Evolutionary conservation across 2,113 vertebrate genomes (phyloP), one percentile per base, ranked within the genome.

Genomic region (Glareola pratincola): DNA sequence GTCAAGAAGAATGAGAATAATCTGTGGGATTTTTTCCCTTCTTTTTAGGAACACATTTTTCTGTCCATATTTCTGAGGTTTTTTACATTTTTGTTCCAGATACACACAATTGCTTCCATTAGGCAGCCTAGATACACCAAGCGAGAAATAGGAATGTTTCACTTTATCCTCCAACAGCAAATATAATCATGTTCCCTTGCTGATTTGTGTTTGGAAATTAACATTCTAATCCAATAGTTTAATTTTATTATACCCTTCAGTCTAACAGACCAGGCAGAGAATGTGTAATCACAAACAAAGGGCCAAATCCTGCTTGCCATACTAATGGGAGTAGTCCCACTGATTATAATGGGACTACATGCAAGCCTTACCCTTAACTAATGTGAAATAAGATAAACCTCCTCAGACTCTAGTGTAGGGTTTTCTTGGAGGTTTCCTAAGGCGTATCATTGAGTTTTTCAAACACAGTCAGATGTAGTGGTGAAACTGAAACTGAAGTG

Each of bases 161-260:
- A 56, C 78, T 96, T 95, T 77, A 96, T 92, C 96, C 84, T 96
- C 94, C 92, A 96, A 88, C 90, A 97, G 92, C 92, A 97, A 97
- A 97, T 95, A 95, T 80, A 94, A 97, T 97, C 96, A 92, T 76
- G 92, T 96, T 96, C 96, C 88, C 94, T 95, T 89, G 91, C 96
- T 96, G 88, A 97, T 97, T 96, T 96, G 92, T 96, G 82, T 97
- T 97, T 97, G 94, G 95, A 97, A 98, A 98, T 97, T 97, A 97
- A 97, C 97, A 98, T 97, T 97, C 97, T 96, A 97, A 97, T 97
- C 90, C 96, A 97, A 96, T 97, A 96, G 88, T 82, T 98, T 98
- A 98, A 98, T 98, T 98, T 97, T 97, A 97, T 97, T 97, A 97
- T 97, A 95, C 78, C 67, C 89, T 96, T 97, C 95, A 95, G 91